Evolutionary conservation across 2,797 vertebrate species (phyloP).

Genomic region (Takifugu rubripes): DNA sequence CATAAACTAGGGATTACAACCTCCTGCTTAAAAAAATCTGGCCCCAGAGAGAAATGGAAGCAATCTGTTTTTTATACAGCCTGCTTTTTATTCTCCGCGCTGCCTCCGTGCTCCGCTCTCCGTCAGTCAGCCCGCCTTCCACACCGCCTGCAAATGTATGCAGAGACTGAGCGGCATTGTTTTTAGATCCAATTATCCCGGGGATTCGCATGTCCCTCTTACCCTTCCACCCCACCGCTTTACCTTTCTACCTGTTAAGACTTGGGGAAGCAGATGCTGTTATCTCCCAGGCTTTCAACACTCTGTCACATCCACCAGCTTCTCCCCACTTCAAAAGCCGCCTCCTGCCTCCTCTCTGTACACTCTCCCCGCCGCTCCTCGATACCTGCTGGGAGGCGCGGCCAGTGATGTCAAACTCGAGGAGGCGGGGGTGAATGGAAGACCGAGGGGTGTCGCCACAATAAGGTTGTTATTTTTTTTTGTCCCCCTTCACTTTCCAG

Average conservation of each 20-base stretch:
- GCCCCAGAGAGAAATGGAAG: slow-evolving; percentile 64
- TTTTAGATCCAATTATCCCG: slow-evolving; percentile 59
- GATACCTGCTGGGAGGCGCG: slow-evolving; percentile 56
- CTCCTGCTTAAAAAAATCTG: slow-evolving; percentile 58
- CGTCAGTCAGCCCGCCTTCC: slow-evolving; percentile 44
- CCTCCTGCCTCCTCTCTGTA: slow-evolving; percentile 48
- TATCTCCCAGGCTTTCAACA: slow-evolving; percentile 67
- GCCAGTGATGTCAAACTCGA: slow-evolving; percentile 52
- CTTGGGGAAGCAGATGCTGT: slow-evolving; percentile 61
- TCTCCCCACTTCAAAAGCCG: slow-evolving; percentile 60
- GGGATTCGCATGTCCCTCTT: slow-evolving; percentile 49
- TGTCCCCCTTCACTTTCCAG: slow-evolving; percentile 38
- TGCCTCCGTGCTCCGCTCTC: slow-evolving; percentile 26
- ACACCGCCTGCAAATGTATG: slow-evolving; percentile 39
- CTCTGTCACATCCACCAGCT: slow-evolving; percentile 70
- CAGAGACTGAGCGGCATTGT: slow-evolving; percentile 46
- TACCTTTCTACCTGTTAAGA: slow-evolving; percentile 59
- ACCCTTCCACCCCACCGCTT: slow-evolving; percentile 22
- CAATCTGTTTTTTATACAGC: slow-evolving; percentile 65
- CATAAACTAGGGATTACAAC: slow-evolving; percentile 72
- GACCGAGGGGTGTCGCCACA: slow-evolving; percentile 42
- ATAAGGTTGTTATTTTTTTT: slow-evolving; percentile 40
- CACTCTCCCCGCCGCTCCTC: slow-evolving; percentile 50
- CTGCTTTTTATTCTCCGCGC: slow-evolving; percentile 53
- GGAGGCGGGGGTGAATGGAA: slow-evolving; percentile 24